Conservation (phyloP, 2,888 invertebrate species). For the Tachystola acroxantha region DNA sequence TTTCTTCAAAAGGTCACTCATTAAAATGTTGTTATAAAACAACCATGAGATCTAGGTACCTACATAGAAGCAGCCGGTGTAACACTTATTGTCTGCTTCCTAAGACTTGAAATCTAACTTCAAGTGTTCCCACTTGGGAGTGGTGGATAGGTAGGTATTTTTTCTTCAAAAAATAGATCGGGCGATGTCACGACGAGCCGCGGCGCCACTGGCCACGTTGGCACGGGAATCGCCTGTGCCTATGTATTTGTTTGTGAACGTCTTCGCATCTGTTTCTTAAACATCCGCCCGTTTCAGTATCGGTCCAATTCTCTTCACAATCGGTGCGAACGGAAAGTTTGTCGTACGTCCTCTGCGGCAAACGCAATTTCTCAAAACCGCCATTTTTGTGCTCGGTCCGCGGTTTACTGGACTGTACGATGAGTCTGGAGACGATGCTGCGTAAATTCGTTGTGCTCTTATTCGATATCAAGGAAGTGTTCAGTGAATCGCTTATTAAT, state of each 20-base stretch:
- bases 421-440: slow-evolving; percentile 51
- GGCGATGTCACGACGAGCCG: slow-evolving; percentile 36
- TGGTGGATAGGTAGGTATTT: slow-evolving; percentile 8
- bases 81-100: too few relatives aligned
- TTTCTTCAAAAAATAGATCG: slow-evolving; percentile 50
- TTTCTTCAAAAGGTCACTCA: slow-evolving; percentile 22
- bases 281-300: slow-evolving; percentile 66
- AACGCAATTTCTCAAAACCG: slow-evolving; percentile 40
- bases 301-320: slow-evolving; percentile 59
- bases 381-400: slow-evolving; percentile 31
- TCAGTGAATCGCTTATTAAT: slow-evolving; percentile 70
- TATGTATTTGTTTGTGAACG: slow-evolving; percentile 60
- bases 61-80: too few relatives aligned
- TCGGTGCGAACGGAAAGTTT: slow-evolving; percentile 50
- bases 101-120: too few relatives aligned
- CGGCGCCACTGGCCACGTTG: slow-evolving; percentile 61
- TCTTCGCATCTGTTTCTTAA: slow-evolving; percentile 72
- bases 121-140: neutral
- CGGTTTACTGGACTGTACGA: slow-evolving; percentile 14
- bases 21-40: slow-evolving; percentile 23
- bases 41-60: neutral
- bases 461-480: slow-evolving; percentile 70
- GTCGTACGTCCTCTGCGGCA: slow-evolving; percentile 26
- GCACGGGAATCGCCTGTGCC: slow-evolving; percentile 53
- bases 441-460: slow-evolving; percentile 60